Evolutionary conservation across 2,888 invertebrate genomes (phyloP).

Genomic region (Xylota segnis): DNA sequence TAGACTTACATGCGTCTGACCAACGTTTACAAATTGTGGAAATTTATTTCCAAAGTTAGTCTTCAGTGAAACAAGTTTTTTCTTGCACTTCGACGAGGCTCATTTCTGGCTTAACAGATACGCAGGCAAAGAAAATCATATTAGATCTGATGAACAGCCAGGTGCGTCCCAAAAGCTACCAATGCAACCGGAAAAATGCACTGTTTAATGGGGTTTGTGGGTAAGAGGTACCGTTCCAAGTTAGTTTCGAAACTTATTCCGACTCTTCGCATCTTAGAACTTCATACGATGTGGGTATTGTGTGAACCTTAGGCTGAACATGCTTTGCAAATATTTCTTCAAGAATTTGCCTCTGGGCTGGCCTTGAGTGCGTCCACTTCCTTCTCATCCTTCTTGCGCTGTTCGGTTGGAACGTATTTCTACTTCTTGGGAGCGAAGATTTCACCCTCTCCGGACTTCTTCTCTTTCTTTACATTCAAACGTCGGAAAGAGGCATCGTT

Average conservation of each 20-base stretch:
- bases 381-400: constrained; percentile 96
- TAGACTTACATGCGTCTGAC: no score
- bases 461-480: constrained; percentile 89
- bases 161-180: no score
- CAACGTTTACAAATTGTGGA: no score
- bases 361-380: constrained; percentile 94
- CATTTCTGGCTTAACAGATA: no score
- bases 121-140: no score
- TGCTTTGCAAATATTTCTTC: constrained; percentile 95
- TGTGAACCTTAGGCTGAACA: constrained; percentile 96
- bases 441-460: constrained; percentile 94
- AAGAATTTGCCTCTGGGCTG: constrained; percentile 94
- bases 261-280: constrained; percentile 88
- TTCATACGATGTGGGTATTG: constrained; percentile 98
- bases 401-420: constrained; percentile 94
- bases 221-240: no score
- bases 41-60: no score
- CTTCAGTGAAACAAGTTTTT: no score
- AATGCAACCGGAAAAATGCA: no score
- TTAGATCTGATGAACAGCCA: no score
- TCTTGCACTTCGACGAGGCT: no score
- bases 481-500: constrained; percentile 98
- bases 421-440: constrained; percentile 98
- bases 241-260: constrained; percentile 63
- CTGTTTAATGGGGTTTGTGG: no score